Conservation (phyloP, 2,888 invertebrate species). For the Stenoptilia bipunctidactyla region DNA sequence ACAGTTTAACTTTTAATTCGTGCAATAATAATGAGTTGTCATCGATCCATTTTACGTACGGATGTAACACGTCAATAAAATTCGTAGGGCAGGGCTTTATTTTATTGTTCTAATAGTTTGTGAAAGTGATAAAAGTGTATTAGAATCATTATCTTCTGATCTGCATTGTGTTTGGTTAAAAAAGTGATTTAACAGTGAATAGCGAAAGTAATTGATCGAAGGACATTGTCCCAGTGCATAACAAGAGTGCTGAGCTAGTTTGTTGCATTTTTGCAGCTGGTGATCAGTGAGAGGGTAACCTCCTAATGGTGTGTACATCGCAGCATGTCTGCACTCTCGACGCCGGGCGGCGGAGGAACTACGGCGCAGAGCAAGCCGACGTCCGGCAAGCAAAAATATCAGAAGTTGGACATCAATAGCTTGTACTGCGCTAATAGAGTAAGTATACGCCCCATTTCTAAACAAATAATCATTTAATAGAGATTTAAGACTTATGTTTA, state of each 20-base stretch:
- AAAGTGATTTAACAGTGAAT: neutral
- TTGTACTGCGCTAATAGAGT: constrained; percentile 91
- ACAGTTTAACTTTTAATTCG: constrained; percentile 20
- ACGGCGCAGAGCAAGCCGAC: constrained; percentile 71
- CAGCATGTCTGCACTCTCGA: constrained; percentile 97
- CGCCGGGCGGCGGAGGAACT: constrained; percentile 77
- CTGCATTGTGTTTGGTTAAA: neutral
- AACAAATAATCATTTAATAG: too few species aligned
- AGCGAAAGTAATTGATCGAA: constrained; percentile 2
- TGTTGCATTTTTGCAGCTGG: constrained; percentile 50
- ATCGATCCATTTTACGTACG: constrained; percentile 59
- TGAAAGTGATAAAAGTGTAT: constrained; percentile 46
- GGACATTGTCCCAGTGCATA: constrained; percentile 6
- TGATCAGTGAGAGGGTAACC: constrained; percentile 63
- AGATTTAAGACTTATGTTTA: too few species aligned
- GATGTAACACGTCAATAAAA: constrained; percentile 70
- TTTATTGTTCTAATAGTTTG: constrained; percentile 38
- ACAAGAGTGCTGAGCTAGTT: neutral
- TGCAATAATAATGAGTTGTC: constrained; percentile 30
- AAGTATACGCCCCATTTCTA: constrained; percentile 40
- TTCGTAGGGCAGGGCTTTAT: constrained; percentile 56
- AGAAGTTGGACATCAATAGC: constrained; percentile 98
- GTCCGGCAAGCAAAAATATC: constrained; percentile 92
- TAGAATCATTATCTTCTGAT: constrained; percentile 19
- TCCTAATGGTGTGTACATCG: constrained; percentile 91